Evolutionary conservation across 2,113 vertebrate genomes (phyloP), one percentile per base, ranked within the genome.

Genomic region (Carassius auratus): DNA sequence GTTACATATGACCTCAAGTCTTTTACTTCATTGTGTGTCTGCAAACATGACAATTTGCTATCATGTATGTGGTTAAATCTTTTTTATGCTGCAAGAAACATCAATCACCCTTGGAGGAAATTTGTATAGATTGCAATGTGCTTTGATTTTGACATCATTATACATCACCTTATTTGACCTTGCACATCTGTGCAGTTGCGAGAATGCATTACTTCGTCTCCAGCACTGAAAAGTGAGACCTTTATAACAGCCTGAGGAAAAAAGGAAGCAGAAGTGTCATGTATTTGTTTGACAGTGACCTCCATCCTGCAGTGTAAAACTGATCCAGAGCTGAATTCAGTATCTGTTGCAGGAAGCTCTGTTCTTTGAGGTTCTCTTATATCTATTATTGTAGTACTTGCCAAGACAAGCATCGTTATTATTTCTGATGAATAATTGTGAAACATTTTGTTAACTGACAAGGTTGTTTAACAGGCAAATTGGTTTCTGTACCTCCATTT

Each of bases 81-180:
- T 26, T 17, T 30, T 52, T n/a, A 76, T 55, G 23, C 74, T 15
- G 23, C 23, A 30, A 76, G 74, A 2, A 23, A 30, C 13, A 52
- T 30, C 15, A 30, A 30, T 55, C 23, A 76, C 3, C 13, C 13
- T 52, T 48, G n/a, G n/a, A 48, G 21, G 10, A 10, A 14, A 38
- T 76, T 23, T 52, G 26, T 52, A 30, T 76, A 30, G 14, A 52
- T 14, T 76, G 45, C 30, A 23, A 76, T 26, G 23, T 17, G 74
- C 74, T 76, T 76, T 55, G 74, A 76, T 76, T 26, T 55, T 19
- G 7, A 55, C 15, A 76, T 76, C 48, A 76, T 52, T 76, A 19
- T 76, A 50, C 15, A 30, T 30, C 42, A 52, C 8, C 48, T 30
- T 23, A 30, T 30, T 8, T 19, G 15, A 76, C 48, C 50, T 76